A percentile compares a stretch with the other conserved stretches of the same genome.
Conservation (phyloP, 2,888 invertebrate species). For the Piscicola geometra region DNA sequence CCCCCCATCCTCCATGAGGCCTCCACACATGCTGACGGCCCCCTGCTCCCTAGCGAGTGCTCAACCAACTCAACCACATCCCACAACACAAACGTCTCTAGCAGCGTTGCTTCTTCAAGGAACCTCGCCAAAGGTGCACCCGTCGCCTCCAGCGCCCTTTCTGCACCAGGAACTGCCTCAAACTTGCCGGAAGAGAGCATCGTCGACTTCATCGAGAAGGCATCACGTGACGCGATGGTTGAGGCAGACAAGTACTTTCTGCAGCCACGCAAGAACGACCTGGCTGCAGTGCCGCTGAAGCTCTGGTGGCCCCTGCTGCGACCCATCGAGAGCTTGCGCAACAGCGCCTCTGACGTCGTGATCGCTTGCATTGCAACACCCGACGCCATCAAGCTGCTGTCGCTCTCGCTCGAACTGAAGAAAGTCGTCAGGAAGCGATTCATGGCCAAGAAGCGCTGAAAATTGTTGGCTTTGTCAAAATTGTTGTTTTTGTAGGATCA, state of each 20-base stretch:
- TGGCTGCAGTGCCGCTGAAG: constrained; percentile 21
- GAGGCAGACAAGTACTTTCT: constrained; percentile 27
- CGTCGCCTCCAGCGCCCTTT: neutral
- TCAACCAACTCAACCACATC: too few species aligned
- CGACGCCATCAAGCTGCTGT: constrained; percentile 6
- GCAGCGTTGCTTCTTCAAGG: too few species aligned
- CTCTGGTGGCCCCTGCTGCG: constrained; percentile 26
- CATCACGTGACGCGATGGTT: neutral
- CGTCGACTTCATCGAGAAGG: constrained; percentile 27
- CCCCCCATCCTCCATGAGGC: constrained; percentile 17
- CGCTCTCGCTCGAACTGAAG: neutral
- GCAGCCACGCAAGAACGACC: constrained; percentile 12
- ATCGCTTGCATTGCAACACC: constrained; percentile 6
- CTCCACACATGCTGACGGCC: too few species aligned
- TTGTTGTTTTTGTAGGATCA: too few species aligned
- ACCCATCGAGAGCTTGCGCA: constrained; percentile 19
- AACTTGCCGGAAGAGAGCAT: neutral
- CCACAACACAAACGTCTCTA: too few species aligned
- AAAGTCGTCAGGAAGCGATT: constrained; percentile 20
- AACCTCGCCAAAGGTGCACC: neutral
- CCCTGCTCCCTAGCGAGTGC: too few species aligned
- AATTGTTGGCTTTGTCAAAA: too few species aligned
- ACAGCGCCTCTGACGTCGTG: constrained; percentile 12
- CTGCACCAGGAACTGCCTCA: too few species aligned
- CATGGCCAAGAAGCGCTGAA: constrained; percentile 56